These are phyloP conservation scores for Neolamprologus modestus DNA, from an alignment of 2,113 vertebrate genomes.

Conservation along the genomic window DNA sequence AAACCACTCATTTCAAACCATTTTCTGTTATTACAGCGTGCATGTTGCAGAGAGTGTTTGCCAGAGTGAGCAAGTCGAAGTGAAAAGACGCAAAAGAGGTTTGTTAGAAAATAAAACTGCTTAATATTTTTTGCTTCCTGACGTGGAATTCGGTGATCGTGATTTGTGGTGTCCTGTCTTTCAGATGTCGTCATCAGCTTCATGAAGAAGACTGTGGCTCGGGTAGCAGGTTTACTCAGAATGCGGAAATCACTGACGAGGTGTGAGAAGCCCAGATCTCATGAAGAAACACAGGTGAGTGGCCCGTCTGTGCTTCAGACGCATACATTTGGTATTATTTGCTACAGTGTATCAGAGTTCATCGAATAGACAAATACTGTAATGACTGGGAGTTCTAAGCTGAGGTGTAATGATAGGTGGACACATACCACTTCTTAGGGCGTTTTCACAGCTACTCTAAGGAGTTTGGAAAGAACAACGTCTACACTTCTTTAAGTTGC, in stretches of 20 bases:
- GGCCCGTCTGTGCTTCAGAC: not conserved
- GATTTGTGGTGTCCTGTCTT: not conserved
- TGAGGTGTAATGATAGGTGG: not conserved
- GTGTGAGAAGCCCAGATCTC: slow-evolving; percentile 5
- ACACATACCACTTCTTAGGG: not conserved
- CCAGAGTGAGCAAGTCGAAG: slow-evolving; percentile 57
- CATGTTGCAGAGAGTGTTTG: slow-evolving; percentile 51
- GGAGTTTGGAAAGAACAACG: not conserved
- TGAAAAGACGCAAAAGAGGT: slow-evolving; percentile 69
- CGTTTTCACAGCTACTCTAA: not conserved
- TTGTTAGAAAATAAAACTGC: not conserved
- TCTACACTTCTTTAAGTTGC: not conserved
- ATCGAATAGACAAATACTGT: not conserved
- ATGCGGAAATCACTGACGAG: slow-evolving; percentile 26
- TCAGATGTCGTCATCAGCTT: slow-evolving; percentile 71
- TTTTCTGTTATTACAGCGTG: slow-evolving; percentile 47
- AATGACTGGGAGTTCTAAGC: not conserved
- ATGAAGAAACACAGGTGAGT: slow-evolving; percentile 54
- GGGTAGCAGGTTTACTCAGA: slow-evolving; percentile 64
- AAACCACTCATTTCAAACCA: not conserved
- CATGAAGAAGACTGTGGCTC: slow-evolving; percentile 68
- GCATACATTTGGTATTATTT: not conserved
- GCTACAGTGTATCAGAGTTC: not conserved
- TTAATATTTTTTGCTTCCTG: not conserved
- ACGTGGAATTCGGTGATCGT: not conserved